Conservation (phyloP, 1,140 invertebrate genomes). For the Ceratina australensis region DNA sequence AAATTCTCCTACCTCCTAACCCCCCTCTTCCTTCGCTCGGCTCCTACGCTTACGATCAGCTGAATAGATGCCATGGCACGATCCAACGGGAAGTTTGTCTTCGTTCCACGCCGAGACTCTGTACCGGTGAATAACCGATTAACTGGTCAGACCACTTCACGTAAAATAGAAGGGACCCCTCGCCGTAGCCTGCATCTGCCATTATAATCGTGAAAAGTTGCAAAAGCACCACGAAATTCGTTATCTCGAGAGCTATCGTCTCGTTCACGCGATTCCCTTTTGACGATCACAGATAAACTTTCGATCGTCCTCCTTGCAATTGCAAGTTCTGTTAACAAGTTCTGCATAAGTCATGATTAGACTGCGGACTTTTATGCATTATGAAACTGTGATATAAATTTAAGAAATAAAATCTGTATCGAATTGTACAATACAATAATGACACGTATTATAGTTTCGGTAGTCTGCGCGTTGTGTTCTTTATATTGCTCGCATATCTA, state of each 20-base stretch:
- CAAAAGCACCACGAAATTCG: background rate
- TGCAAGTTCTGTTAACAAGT: too few species aligned
- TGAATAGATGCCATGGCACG: slow-evolving; percentile 50
- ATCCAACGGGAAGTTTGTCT: slow-evolving; percentile 32
- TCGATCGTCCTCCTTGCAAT: too few species aligned
- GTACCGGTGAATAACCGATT: slow-evolving; percentile 57
- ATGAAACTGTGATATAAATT: too few species aligned
- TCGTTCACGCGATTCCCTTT: background rate
- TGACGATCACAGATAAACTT: background rate
- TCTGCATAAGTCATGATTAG: too few species aligned
- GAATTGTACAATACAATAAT: too few species aligned
- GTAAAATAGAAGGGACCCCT: slow-evolving; percentile 29
- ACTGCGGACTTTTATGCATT: too few species aligned
- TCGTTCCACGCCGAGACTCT: slow-evolving; percentile 26
- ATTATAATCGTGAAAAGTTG: slow-evolving; percentile 46
- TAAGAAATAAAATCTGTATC: too few species aligned
- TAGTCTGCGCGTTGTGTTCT: too few species aligned
- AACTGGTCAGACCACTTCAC: slow-evolving; percentile 57
- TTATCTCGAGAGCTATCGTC: background rate
- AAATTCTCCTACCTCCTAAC: slow-evolving; percentile 29
- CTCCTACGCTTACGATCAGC: slow-evolving; percentile 43
- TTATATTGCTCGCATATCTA: too few species aligned
- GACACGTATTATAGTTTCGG: too few species aligned
- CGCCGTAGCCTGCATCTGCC: slow-evolving; percentile 31
- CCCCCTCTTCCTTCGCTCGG: background rate